A percentile compares a stretch with the other conserved stretches of the same genome.
Evolutionary conservation across 2,888 invertebrate genomes (phyloP).

Genomic region (Calliopum simillimum): DNA sequence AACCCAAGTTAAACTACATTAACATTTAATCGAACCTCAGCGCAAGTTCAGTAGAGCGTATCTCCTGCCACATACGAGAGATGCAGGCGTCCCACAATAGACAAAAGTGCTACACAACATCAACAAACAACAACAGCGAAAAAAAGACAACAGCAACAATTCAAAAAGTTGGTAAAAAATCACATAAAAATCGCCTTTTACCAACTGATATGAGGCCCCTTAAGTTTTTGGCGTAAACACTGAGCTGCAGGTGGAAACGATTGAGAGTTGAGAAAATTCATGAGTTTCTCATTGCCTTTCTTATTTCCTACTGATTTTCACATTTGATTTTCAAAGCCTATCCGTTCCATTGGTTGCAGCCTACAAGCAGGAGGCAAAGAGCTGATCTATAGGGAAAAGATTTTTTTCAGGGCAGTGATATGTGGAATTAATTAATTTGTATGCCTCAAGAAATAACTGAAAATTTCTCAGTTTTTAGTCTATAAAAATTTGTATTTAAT

Average conservation of each 20-base stretch:
- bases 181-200: constrained; percentile 63
- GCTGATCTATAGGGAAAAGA: too few species aligned
- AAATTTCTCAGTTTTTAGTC: too few species aligned
- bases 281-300: neutral
- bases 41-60: constrained; percentile 66
- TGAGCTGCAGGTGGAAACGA: neutral
- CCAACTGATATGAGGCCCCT: constrained; percentile 13
- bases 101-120: constrained; percentile 38
- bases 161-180: constrained; percentile 58
- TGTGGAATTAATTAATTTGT: too few species aligned
- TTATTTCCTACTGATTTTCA: constrained; percentile 23
- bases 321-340: constrained; percentile 31
- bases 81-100: constrained; percentile 41
- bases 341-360: constrained; percentile 33
- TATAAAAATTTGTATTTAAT: too few species aligned
- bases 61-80: constrained; percentile 60
- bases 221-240: neutral
- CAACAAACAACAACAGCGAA: constrained; percentile 5
- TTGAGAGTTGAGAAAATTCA: constrained; percentile 24
- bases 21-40: constrained; percentile 66
- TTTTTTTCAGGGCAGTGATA: too few species aligned
- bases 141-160: constrained; percentile 41
- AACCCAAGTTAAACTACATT: constrained; percentile 64
- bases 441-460: too few species aligned
- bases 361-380: neutral